Evolutionary conservation across 2,888 invertebrate species (phyloP), one percentile per base, ranked within the genome.

Genomic region (Macrosiphum euphorbiae): DNA sequence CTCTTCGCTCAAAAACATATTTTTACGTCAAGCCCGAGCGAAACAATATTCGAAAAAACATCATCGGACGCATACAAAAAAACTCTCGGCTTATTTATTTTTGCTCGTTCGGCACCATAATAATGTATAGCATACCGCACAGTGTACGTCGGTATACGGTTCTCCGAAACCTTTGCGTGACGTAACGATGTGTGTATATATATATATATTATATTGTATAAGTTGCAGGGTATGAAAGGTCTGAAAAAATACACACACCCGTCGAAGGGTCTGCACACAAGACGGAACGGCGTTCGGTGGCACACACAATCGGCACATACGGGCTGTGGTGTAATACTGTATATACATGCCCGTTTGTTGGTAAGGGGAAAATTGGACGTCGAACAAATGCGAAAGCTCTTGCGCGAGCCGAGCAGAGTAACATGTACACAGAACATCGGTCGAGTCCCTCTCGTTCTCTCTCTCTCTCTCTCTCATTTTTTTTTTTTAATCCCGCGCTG

Each of bases 351-450:
- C 28, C 28, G 41, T 58, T n/a, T 44, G 55, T 26, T 3, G 41
- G n/a, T 35, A 41, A 89, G 89, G 89, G 89, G 89, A 89, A 89
- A 89, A 61, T 58, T n/a, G 89, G 28, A 89, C 58, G 58, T 89
- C 41, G 88, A 61, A 89, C 89, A 61, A 89, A 89, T 28, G 58
- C 44, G 28, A 89, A 89, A 89, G 44, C 89, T 89, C 44, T 88
- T 58, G 26, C 26, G 13, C 67, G n/a, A 16, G 61, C 61, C 7
- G 50, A 0, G 35, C 41, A 55, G 41, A 41, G 41, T 55, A 28
- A 28, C 28, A 44, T 26, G 26, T 86, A 86, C 44, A 16, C 44
- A 47, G 86, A 44, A 24, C 44, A 47, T 47, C 86, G 85, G 44
- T 26, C 85, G 85, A 44, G 44, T 47, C 47, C 44, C 47, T 47